Evolutionary conservation across 2,888 invertebrate species (phyloP), one percentile per base, ranked within the genome.

Genomic region (Acanthosepion pharaonis): DNA sequence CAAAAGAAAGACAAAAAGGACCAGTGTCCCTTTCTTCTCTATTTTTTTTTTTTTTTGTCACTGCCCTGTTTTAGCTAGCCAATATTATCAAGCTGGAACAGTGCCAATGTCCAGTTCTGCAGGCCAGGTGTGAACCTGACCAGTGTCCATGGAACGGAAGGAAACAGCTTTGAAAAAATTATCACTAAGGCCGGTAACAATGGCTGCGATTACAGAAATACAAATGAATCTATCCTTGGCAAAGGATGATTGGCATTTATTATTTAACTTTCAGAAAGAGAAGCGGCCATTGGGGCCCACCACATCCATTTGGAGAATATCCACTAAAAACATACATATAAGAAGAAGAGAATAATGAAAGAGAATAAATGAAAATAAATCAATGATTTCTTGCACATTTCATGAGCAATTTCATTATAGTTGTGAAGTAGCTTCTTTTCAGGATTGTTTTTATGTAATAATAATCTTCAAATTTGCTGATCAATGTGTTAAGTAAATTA

Each of bases 181-280:
- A 78, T 78, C 78, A 78, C 78, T 18, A n/a, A 15, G 4, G 78
- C 78, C 15, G 78, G n/a, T 33, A 33, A 78, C 78, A 78, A 78
- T 78, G 78, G n/a, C n/a, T n/a, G n/a, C 78, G 20, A n/a, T 78
- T 78, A 78, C 78, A 78, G 78, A 78, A n/a, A 78, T 78, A 78
- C 78, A 33, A 78, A 78, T 78, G 78, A 33, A 78, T 78, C 15
- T 78, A 11, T 78, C 78, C 9, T 78, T 78, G 78, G 78, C n/a
- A n/a, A 33, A n/a, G n/a, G 78, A 33, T 78, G 78, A 78, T n/a
- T 33, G n/a, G n/a, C 33, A 78, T 78, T 78, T 78, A 78, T 78
- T 78, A 78, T 78, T 78, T 78, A 78, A 11, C 78, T 23, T 33
- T 33, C 11, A 0, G 18, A 78, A 78, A 33, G 78, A 33, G 78